Percentiles rank a stretch among this genome's conserved stretches.
phyloP scores from a whole-genome alignment of 2,888 invertebrate genomes.

The Heliconius cydno region DNA sequence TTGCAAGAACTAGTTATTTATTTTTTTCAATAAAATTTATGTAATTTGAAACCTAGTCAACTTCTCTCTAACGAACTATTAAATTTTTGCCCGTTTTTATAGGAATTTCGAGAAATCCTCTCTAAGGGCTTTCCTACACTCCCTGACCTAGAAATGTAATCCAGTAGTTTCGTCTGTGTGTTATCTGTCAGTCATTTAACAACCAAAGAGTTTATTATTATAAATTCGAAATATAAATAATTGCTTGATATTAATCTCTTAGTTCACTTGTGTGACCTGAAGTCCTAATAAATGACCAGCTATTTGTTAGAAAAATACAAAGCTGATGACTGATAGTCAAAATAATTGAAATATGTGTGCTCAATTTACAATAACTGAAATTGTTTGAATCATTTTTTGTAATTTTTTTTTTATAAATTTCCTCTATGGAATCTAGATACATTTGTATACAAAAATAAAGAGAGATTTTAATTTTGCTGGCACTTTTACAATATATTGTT shows the following conservation, averaged over 20 bases:
- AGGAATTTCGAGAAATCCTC: no score
- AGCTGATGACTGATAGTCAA: not conserved
- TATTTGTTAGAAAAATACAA: not conserved
- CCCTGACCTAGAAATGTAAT: no score
- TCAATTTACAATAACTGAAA: not conserved
- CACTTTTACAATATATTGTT: not conserved
- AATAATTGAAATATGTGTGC: not conserved
- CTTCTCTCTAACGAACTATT: no score
- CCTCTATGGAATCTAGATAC: not conserved
- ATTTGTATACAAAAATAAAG: not conserved
- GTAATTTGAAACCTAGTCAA: no score
- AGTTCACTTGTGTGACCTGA: not conserved
- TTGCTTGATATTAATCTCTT: not conserved
- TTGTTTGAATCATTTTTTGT: not conserved
- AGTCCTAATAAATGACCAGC: not conserved
- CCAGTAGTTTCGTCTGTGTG: no score
- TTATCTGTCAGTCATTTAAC: no score
- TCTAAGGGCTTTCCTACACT: no score
- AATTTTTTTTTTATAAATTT: not conserved
- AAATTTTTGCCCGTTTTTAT: no score
- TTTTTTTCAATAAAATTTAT: no score
- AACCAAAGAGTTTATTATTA: no score
- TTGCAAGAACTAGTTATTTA: no score
- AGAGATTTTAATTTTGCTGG: not conserved
- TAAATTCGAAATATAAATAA: no score